Base-by-base conservation (phyloP, 2,888 invertebrate species). In the Drosophila dives region DNA sequence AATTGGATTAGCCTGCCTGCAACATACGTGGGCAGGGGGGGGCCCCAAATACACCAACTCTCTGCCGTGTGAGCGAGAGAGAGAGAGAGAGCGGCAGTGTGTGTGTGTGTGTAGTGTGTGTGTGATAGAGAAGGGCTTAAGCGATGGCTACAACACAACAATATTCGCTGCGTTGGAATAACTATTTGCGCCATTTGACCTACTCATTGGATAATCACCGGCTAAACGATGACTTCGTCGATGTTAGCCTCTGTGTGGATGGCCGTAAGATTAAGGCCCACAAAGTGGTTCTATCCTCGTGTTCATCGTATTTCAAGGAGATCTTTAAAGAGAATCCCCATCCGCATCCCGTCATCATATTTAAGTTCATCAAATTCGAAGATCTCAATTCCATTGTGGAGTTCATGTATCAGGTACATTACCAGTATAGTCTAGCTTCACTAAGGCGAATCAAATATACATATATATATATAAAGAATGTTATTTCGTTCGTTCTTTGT, bases 151-250 rank as follows among this genome's bases (percentile, higher is more conserved):
- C 95, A 93, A 95, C 95, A 92, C 96, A 96, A 92, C 97, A 97
- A 91, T 97, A 97, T 93, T 97, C 97, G 78, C 94, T 97, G 83
- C 95, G 97, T 80, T 97, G 97, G 97, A 97, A 97, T 93, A 97
- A 97, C 93, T 97, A 97, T 92, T 95, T 96, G 91, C 95, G 95
- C 89, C 96, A 96, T 93, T 95, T 97, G 90, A 96, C 96, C 77
- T 96, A 95, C 92, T 96, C 97, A 51, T 96, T 97, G 91, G 96
- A 96, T 92, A 94, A 95, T 77, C 94, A 97, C 77, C 94, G 95
- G 64, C 94, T 94, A 80, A 94, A 95, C 87, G 95, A 95, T 92
- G 95, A 95, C 93, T 95, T 97, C 76, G 97, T 97, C 62, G 97
- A 97, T 94, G 97, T 97, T 62, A 97, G 97, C 71, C 93, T 97